Base-by-base conservation (phyloP, 1,140 invertebrate genomes). In the Philopotamus ludificatus region DNA sequence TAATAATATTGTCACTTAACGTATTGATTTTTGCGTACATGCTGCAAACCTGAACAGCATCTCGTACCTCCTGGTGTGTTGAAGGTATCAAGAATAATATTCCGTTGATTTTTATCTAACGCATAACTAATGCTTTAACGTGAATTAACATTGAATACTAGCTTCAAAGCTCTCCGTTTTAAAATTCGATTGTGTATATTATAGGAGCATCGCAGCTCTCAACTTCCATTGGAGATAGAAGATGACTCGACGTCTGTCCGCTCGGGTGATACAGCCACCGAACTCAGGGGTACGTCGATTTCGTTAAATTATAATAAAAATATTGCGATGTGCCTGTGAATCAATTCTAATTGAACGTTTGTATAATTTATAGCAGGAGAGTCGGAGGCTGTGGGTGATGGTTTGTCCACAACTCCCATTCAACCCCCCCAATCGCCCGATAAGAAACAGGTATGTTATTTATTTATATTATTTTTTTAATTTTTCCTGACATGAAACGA, bases 191-290 rank as follows among this genome's bases (percentile, higher is more conserved):
- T n/a, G n/a, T n/a, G n/a, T n/a, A n/a, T n/a, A n/a, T 8, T 15
- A 8, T 78, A 93, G 90, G 90, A 93, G 84, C 89, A 90, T 80
- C 90, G 90, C 83, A 88, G 87, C 74, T 91, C 89, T 74, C 89
- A 91, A 80, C 85, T 91, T 80, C 89, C 87, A 73, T 87, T 91
- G 86, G 90, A 92, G 81, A 85, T 91, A 84, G 90, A 92, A 89
- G 90, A 92, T 90, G 91, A 93, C 82, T 88, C 89, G 76, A 85
- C 87, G 75, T 90, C 90, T 71, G 84, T 91, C 73, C 85, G 85
- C 79, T 86, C 87, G 77, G 89, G 86, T 85, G 90, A 92, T 76
- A 92, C 81, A 83, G 84, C 82, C 85, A 88, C 67, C 77, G 81
- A 83, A 77, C 80, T 86, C 80, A 90, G 89, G 80, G 83, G 89